These are phyloP conservation scores for Lagorchestes hirsutus DNA, from an alignment of 2,797 vertebrate species.

Conservation along the genomic window DNA sequence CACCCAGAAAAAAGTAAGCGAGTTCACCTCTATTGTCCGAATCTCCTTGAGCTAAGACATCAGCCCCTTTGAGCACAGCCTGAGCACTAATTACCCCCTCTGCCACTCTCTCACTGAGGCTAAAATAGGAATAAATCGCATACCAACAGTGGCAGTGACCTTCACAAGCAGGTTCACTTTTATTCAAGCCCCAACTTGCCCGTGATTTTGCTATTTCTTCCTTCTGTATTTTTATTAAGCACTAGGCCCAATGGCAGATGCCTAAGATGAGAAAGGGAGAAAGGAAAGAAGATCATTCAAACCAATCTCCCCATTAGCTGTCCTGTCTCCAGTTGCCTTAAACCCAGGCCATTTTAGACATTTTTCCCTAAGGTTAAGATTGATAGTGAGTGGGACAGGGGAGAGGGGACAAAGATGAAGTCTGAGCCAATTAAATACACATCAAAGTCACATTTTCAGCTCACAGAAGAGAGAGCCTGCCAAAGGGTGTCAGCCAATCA, in stretches of 20 bases:
- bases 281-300: background rate
- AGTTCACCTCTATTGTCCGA: background rate
- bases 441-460: background rate
- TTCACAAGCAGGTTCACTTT: slow-evolving; percentile 73
- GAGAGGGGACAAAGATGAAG: background rate
- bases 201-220: slow-evolving; percentile 41
- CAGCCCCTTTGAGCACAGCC: slow-evolving; percentile 30
- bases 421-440: background rate
- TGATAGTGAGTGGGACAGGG: background rate
- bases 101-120: slow-evolving; percentile 81
- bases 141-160: slow-evolving; percentile 66
- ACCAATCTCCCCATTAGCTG: background rate
- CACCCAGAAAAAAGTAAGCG: background rate
- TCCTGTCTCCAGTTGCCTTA: background rate
- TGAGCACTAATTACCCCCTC: slow-evolving; percentile 79
- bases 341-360: background rate
- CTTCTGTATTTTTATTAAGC: fast-evolving
- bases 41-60: slow-evolving; percentile 50
- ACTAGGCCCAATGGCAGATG: background rate
- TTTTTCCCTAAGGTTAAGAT: background rate
- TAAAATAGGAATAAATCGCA: slow-evolving; percentile 78
- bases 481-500: background rate
- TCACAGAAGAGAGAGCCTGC: background rate
- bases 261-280: background rate
- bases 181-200: slow-evolving; percentile 63